These are phyloP conservation scores for Drosophila paramelanica DNA, from an alignment of 2,888 invertebrate genomes.

Conservation along the genomic window DNA sequence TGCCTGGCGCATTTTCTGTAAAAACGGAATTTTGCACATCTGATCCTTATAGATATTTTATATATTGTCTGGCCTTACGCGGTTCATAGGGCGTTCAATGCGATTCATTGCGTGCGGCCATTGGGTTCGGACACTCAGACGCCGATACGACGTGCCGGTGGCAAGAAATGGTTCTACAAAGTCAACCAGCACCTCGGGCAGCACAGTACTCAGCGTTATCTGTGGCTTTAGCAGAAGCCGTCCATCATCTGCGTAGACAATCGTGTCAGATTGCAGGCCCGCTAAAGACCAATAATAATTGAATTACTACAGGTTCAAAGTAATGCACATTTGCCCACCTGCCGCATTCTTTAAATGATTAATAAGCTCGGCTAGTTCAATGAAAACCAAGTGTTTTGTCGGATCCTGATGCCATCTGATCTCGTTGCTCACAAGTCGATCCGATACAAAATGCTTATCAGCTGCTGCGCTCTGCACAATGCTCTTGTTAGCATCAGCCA, in stretches of 20 bases:
- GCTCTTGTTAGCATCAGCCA: not conserved
- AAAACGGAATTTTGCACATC: not conserved
- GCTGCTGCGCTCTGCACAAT: not conserved
- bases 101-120: conserved; percentile 25
- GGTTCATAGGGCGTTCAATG: conserved; percentile 56
- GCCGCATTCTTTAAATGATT: conserved; percentile 78
- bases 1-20: conserved; percentile 88
- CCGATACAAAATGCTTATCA: conserved; percentile 56
- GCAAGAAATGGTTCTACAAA: conserved; percentile 82
- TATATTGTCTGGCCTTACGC: conserved; percentile 34
- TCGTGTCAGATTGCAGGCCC: conserved; percentile 87
- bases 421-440: conserved; percentile 47
- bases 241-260: conserved; percentile 85
- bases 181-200: conserved; percentile 85
- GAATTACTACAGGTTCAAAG: too few species aligned
- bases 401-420: conserved; percentile 28
- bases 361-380: conserved; percentile 61
- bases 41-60: too few species aligned
- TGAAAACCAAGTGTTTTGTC: conserved; percentile 18
- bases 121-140: conserved; percentile 72
- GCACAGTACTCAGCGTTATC: conserved; percentile 86
- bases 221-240: conserved; percentile 85
- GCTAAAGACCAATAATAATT: conserved; percentile 80
- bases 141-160: conserved; percentile 82
- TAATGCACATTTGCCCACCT: conserved; percentile 42